Conservation (phyloP, 2,888 invertebrate species). For the Ormia ochracea region DNA sequence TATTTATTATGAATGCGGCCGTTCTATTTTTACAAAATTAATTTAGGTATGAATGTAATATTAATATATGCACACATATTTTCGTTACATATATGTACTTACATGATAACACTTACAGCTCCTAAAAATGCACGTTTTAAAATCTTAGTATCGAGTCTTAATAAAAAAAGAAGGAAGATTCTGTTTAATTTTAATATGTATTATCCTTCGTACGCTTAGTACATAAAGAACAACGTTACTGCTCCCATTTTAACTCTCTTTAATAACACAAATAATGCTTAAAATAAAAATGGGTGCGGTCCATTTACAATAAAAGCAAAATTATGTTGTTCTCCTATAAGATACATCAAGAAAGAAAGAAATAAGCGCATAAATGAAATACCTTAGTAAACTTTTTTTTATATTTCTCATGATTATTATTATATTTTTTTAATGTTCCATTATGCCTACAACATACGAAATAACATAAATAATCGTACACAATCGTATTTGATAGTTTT, state of each 20-base stretch:
- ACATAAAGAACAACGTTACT: conserved; percentile 38
- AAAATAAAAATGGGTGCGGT: conserved; percentile 56
- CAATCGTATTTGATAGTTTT: no score
- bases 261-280: conserved; percentile 35
- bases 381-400: conserved; percentile 22
- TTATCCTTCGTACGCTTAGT: neutral
- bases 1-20: no score
- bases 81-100: no score
- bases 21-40: no score
- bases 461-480: no score
- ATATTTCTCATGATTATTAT: conserved; percentile 2
- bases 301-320: conserved; percentile 27
- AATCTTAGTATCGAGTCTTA: neutral
- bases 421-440: conserved; percentile 1
- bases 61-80: no score
- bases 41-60: no score
- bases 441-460: neutral
- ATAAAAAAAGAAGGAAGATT: neutral
- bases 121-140: no score
- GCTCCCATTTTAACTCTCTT: conserved; percentile 48
- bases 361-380: conserved; percentile 6
- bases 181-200: neutral
- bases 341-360: conserved; percentile 12
- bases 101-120: no score
- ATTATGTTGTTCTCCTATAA: conserved; percentile 3